Evolutionary conservation across 2,797 vertebrate genomes (phyloP).

Genomic region (Sebastes hubbsi): DNA sequence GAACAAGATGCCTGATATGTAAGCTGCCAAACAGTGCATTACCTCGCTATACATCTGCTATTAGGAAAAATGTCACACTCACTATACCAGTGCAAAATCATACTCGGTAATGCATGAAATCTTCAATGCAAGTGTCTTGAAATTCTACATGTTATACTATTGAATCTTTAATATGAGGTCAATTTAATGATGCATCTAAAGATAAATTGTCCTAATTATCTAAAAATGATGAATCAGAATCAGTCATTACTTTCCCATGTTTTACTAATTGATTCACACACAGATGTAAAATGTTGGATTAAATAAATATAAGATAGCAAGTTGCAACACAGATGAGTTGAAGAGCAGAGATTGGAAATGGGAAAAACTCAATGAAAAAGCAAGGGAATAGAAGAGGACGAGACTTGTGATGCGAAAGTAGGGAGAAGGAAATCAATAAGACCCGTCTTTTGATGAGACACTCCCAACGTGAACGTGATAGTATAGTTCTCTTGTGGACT

Average conservation of each 20-base stretch:
- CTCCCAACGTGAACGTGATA: constrained; percentile 37
- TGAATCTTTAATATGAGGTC: neutral
- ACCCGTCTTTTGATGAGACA: constrained; percentile 54
- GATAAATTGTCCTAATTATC: neutral
- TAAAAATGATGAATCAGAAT: neutral
- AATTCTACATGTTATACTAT: neutral
- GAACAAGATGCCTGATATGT: constrained; percentile 42
- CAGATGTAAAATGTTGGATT: neutral
- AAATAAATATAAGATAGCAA: neutral
- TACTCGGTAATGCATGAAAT: neutral
- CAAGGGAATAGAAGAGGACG: constrained; percentile 26
- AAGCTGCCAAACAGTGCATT: constrained; percentile 19
- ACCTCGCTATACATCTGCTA: neutral
- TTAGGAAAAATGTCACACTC: constrained; percentile 11
- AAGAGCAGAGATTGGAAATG: neutral
- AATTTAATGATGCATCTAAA: neutral
- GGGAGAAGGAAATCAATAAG: constrained; percentile 56
- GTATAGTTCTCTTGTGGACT: constrained; percentile 34
- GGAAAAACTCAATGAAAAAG: constrained; percentile 42
- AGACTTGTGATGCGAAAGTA: constrained; percentile 30
- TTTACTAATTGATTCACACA: neutral
- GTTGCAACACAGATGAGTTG: neutral
- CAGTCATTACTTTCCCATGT: neutral
- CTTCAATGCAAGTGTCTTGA: neutral
- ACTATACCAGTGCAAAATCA: constrained; percentile 1